Evolutionary conservation across 2,113 vertebrate genomes (phyloP), one percentile per base, ranked within the genome.

Genomic region (Rhinichthys klamathensis): DNA sequence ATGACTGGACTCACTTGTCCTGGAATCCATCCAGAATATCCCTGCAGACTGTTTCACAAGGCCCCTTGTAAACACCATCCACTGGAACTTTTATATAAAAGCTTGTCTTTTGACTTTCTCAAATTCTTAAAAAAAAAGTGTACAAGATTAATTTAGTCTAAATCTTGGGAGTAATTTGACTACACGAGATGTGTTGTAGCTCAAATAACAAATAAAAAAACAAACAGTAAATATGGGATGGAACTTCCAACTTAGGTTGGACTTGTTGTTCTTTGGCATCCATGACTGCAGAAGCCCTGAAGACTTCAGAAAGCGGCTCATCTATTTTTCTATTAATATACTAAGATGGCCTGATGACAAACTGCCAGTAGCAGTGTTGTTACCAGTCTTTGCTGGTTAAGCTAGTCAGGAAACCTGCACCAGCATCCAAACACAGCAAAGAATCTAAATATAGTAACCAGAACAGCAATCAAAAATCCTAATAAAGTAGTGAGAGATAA

Each of bases 1-100:
- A 81, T 81, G 79, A 81, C 44, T 81, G 79, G 61, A 65, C 16
- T 81, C 80, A 84, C 30, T 75, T 80, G 85, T 78, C 72, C 21
- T 83, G 76, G 38, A 49, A 70, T 67, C 67, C 30, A 30, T 74
- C 44, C 60, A 60, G 63, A 74, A 51, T 21, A 49, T 56, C 11
- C 9, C 4, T 35, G 3, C 61, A 79, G 46, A 56, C 16, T 9
- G 6, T 32, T 67, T 80, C 35, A 80, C 15, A 18, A 44, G n/a
- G 38, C 58, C 15, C 25, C 2, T 27, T 30, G 79, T 35, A 51
- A 65, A 51, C 79, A 27, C 58, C 11, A 18, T 9, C 56, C 13
- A 18, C 2, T 18, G 1, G 1, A 65, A n/a, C 60, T 80, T 63
- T 18, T 0, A 51, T 60, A n/a, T 12, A 41, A 46, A 46, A 46